These are phyloP conservation scores for Elachura formosa DNA, from an alignment of 2,113 vertebrate genomes.

Conservation along the genomic window DNA sequence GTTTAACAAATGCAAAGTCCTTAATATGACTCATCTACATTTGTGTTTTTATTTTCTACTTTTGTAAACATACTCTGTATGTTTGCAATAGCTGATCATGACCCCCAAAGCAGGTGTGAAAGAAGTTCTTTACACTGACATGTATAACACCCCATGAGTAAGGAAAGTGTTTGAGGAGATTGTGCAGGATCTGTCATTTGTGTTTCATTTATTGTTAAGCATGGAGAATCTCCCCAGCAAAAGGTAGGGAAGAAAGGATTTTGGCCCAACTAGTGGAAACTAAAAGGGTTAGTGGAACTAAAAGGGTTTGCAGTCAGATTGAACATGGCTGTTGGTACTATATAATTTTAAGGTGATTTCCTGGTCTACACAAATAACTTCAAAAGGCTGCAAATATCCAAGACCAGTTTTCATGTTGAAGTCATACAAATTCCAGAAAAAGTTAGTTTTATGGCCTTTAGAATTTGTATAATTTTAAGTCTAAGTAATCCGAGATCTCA, in stretches of 20 bases:
- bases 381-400: background rate
- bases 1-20: background rate
- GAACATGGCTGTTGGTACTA: background rate
- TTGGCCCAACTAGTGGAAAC: background rate
- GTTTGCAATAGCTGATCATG: background rate
- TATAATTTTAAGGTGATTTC: background rate
- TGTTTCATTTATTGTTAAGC: background rate
- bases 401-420: background rate
- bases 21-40: background rate
- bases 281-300: background rate
- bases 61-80: background rate
- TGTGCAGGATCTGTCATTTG: background rate
- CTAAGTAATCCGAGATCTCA: background rate
- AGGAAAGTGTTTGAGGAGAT: background rate
- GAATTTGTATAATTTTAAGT: background rate
- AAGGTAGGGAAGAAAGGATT: background rate
- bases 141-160: background rate
- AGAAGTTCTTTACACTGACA: background rate
- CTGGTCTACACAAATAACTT: background rate
- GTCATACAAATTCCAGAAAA: background rate
- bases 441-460: background rate
- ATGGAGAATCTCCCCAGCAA: background rate
- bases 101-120: background rate
- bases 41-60: background rate
- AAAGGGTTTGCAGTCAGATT: background rate